These are phyloP conservation scores for Ascidia mentula DNA, from an alignment of 23 tunicate species.

Conservation along the genomic window DNA sequence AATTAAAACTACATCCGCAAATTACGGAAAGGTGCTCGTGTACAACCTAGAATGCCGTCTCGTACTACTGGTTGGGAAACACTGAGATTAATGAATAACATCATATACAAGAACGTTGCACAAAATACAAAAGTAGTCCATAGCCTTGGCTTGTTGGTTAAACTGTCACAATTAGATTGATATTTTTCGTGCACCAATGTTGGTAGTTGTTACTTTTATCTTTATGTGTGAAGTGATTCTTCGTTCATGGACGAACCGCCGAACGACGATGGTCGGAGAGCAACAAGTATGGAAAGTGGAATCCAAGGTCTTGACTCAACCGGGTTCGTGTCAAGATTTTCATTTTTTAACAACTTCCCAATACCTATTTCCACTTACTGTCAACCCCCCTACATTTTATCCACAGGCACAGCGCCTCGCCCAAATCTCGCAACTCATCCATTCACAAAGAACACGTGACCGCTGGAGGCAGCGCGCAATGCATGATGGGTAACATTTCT, in stretches of 20 bases:
- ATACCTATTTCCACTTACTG: neutral
- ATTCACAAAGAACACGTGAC: conserved; percentile 6
- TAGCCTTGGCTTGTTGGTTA: too few species aligned
- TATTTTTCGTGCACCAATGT: too few species aligned
- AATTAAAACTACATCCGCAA: too few species aligned
- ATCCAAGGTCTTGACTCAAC: conserved; percentile 60
- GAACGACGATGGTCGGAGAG: neutral
- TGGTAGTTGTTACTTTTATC: neutral
- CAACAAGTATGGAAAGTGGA: conserved; percentile 80
- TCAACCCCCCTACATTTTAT: neutral
- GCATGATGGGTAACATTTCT: conserved; percentile 31
- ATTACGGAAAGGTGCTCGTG: too few species aligned
- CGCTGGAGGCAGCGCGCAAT: neutral
- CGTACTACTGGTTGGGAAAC: too few species aligned
- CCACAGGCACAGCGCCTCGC: conserved; percentile 7
- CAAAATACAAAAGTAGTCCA: too few species aligned
- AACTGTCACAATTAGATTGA: too few species aligned
- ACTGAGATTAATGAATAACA: too few species aligned
- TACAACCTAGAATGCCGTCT: too few species aligned
- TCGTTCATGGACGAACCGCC: conserved; percentile 30
- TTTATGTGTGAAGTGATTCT: conserved; percentile 15
- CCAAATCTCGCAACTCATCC: conserved; percentile 11
- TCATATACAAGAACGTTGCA: too few species aligned
- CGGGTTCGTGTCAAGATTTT: conserved; percentile 22
- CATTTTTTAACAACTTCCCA: neutral